phyloP scores from a whole-genome alignment of 2,888 invertebrate genomes.

The Orgyia antiqua region DNA sequence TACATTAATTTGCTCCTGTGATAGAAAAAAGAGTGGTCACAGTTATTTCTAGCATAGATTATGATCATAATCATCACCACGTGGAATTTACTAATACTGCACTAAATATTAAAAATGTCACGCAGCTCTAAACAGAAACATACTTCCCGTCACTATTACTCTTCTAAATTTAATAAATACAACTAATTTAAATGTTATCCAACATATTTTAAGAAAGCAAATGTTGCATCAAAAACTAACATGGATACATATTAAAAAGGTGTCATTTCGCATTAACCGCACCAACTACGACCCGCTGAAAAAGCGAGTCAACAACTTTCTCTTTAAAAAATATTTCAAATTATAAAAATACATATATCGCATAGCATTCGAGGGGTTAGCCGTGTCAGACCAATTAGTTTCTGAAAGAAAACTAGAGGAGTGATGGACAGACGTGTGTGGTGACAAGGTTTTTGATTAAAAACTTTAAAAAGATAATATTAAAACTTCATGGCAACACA shows the following conservation, averaged over 20 bases:
- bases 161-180: slow-evolving; percentile 5
- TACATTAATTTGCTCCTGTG: neutral
- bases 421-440: slow-evolving; percentile 61
- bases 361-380: slow-evolving; percentile 46
- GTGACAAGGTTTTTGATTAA: slow-evolving; percentile 53
- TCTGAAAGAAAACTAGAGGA: slow-evolving; percentile 59
- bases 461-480: slow-evolving; percentile 38
- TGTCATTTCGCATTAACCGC: slow-evolving; percentile 49
- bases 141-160: neutral
- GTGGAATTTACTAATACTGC: too few species aligned
- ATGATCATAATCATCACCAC: too few species aligned
- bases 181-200: slow-evolving; percentile 5
- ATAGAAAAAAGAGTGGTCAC: too few species aligned
- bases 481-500: slow-evolving; percentile 24
- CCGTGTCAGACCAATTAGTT: slow-evolving; percentile 73
- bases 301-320: slow-evolving; percentile 41
- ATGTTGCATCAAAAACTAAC: slow-evolving; percentile 14
- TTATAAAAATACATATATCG: slow-evolving; percentile 46
- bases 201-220: slow-evolving; percentile 12
- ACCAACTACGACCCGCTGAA: slow-evolving; percentile 30
- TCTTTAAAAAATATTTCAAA: slow-evolving; percentile 47
- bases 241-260: slow-evolving; percentile 30
- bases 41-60: too few species aligned
- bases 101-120: too few species aligned
- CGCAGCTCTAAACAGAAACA: too few species aligned